A percentile compares a stretch with the other conserved stretches of the same genome.
Evolutionary conservation across 2,797 vertebrate genomes (phyloP).

Genomic region (Diplodus sargus): DNA sequence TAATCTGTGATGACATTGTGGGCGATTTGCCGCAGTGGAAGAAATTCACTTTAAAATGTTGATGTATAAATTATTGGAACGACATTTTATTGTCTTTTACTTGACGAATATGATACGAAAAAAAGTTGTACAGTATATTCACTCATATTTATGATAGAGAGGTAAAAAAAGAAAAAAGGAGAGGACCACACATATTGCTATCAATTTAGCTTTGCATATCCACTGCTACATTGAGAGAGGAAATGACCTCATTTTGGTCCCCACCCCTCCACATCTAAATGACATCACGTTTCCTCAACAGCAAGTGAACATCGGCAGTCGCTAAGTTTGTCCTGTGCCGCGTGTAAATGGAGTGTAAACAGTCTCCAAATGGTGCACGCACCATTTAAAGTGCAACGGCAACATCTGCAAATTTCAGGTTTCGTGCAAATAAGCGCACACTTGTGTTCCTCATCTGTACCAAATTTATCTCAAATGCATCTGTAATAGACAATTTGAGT

Average conservation of each 20-base stretch:
- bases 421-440: slow-evolving; percentile 12
- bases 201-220: slow-evolving; percentile 61
- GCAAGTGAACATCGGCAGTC: slow-evolving; percentile 10
- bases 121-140: slow-evolving; percentile 78
- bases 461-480: background rate
- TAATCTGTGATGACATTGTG: slow-evolving; percentile 67
- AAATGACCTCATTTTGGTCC: slow-evolving; percentile 22
- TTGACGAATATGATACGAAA: slow-evolving; percentile 72
- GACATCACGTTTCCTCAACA: slow-evolving; percentile 35
- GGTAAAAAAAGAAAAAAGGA: slow-evolving; percentile 66
- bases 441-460: background rate
- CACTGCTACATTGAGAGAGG: slow-evolving; percentile 28
- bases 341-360: slow-evolving; percentile 3
- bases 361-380: background rate
- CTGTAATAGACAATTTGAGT: background rate
- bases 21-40: slow-evolving; percentile 55
- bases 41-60: slow-evolving; percentile 65
- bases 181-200: slow-evolving; percentile 74
- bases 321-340: slow-evolving; percentile 1
- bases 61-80: slow-evolving; percentile 75
- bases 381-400: slow-evolving; percentile 18
- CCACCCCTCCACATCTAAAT: background rate
- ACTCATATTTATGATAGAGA: slow-evolving; percentile 77
- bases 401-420: slow-evolving; percentile 20
- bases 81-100: slow-evolving; percentile 77